phyloP scores from a whole-genome alignment of 2,797 vertebrate genomes.

The Melanotaenia boesemani region DNA sequence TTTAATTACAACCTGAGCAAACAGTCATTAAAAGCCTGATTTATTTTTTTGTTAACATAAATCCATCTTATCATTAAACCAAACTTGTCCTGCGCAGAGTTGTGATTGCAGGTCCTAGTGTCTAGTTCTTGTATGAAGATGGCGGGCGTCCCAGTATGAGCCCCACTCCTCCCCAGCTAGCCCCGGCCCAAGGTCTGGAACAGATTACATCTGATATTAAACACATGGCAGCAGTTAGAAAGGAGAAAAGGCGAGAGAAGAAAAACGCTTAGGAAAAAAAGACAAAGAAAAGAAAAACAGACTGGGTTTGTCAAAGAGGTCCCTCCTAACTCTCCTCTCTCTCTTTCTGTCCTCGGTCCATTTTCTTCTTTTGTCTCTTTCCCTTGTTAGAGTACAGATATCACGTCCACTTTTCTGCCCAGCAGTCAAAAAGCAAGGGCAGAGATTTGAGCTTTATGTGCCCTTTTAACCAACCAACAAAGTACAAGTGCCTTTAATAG shows the following conservation, averaged over 20 bases:
- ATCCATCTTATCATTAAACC: background rate
- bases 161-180: slow-evolving; percentile 73
- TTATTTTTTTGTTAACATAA: slow-evolving; percentile 12
- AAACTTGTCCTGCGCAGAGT: slow-evolving; percentile 28
- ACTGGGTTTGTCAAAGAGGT: slow-evolving; percentile 75
- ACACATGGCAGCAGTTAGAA: slow-evolving; percentile 87
- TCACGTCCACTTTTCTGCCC: slow-evolving; percentile 21
- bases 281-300: slow-evolving; percentile 70
- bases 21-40: slow-evolving; percentile 12
- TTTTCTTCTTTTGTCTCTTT: slow-evolving; percentile 51
- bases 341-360: slow-evolving; percentile 31
- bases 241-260: slow-evolving; percentile 73
- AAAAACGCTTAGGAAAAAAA: slow-evolving; percentile 48
- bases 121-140: slow-evolving; percentile 74
- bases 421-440: slow-evolving; percentile 26
- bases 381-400: slow-evolving; percentile 18
- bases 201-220: slow-evolving; percentile 88
- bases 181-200: slow-evolving; percentile 81
- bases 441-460: slow-evolving; percentile 29
- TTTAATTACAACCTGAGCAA: slow-evolving; percentile 15
- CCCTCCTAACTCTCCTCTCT: slow-evolving; percentile 46
- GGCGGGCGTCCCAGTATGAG: slow-evolving; percentile 70
- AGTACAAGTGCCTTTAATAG: slow-evolving; percentile 15
- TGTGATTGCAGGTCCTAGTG: slow-evolving; percentile 63
- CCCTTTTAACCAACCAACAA: slow-evolving; percentile 27